These are phyloP conservation scores for Cloeon dipterum DNA, from an alignment of 2,888 invertebrate species.

Conservation along the genomic window DNA sequence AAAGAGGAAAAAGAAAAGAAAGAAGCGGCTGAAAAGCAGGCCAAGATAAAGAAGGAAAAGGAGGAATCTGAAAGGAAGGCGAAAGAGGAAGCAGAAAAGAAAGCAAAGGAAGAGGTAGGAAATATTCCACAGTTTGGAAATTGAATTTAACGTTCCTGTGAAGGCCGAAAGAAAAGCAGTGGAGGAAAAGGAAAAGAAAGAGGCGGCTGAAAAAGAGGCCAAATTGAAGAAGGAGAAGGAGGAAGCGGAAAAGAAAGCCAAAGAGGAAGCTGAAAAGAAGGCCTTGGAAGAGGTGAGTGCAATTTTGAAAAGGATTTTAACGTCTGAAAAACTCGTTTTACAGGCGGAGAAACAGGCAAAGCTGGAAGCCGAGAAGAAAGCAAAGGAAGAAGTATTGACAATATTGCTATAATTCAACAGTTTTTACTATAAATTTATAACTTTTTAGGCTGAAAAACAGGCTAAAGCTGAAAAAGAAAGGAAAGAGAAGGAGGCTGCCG, in stretches of 20 bases:
- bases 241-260: neutral
- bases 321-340: no score
- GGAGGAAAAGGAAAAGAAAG: slow-evolving; percentile 5
- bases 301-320: no score
- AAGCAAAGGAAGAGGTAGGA: no score
- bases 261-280: neutral
- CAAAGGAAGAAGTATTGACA: neutral
- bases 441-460: no score
- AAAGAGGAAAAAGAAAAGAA: slow-evolving; percentile 5
- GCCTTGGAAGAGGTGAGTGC: no score
- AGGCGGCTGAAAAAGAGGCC: slow-evolving; percentile 2
- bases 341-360: neutral
- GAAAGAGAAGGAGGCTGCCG: no score
- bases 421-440: no score
- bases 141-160: slow-evolving; percentile 3
- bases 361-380: neutral
- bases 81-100: neutral
- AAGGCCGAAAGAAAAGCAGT: slow-evolving; percentile 1
- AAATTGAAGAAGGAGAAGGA: slow-evolving; percentile 1
- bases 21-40: slow-evolving; percentile 4
- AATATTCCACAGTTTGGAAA: slow-evolving; percentile 6
- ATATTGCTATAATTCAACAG: no score
- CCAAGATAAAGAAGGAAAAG: slow-evolving; percentile 1
- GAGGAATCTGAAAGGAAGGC: neutral
- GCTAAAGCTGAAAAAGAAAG: no score